Percentiles rank a stretch among this genome's conserved stretches.
Evolutionary conservation across 2,797 vertebrate genomes (phyloP).

Genomic region (Antrozous pallidus): DNA sequence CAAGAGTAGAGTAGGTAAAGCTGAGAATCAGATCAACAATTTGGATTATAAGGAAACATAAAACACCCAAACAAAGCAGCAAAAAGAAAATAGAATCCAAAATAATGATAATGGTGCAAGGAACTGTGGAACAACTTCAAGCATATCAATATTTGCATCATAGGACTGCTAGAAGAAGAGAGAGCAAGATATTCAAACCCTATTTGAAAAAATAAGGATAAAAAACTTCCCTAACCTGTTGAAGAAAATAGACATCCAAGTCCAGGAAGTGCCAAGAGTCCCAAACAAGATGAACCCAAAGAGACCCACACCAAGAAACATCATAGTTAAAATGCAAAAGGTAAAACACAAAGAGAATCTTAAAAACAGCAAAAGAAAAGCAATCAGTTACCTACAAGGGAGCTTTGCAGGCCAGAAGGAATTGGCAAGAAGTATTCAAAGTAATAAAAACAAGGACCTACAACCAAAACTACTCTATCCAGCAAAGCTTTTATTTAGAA

Average conservation of each 20-base stretch:
- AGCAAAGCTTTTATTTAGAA: not conserved
- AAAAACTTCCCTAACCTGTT: not conserved
- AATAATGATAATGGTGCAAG: not conserved
- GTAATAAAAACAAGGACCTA: not conserved
- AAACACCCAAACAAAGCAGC: not conserved
- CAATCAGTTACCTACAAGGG: not conserved
- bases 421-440: not conserved
- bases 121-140: not conserved
- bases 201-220: not conserved
- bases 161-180: not conserved
- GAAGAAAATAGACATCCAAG: not conserved
- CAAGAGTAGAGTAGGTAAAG: not conserved
- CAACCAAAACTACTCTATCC: not conserved
- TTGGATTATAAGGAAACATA: not conserved
- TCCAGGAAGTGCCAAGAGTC: not conserved
- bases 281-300: not conserved
- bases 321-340: not conserved
- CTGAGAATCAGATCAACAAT: not conserved
- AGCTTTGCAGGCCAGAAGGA: not conserved
- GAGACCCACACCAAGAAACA: not conserved
- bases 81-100: not conserved
- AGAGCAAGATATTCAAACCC: not conserved
- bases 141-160: not conserved
- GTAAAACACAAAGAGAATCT: not conserved
- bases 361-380: not conserved